Base-by-base conservation (phyloP, 2,888 invertebrate species). In the Leptinotarsa tumamoca region DNA sequence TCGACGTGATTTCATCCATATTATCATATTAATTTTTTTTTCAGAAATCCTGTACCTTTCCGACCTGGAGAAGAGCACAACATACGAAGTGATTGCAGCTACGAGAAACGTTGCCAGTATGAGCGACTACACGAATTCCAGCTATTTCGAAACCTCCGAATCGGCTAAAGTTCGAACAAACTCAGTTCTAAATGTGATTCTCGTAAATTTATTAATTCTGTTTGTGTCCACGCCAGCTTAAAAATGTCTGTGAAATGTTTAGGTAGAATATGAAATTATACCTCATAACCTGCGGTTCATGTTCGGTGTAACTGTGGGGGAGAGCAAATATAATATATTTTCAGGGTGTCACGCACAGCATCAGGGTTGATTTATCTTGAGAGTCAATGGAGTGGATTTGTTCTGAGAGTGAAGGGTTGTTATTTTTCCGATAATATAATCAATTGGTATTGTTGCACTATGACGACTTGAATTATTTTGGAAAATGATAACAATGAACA, bases 31-130 rank as follows among this genome's bases (percentile, higher is more conserved):
- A 10, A 10, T 43, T n/a, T 23, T 71, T 80, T 76, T 76, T 85
- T 85, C 84, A 91, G 91, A 89, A 74, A 89, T 88, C 71, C 91
- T 91, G 83, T 85, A 89, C 4, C 84, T 92, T 61, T 87, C 86
- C 18, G 87, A 89, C 70, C 85, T 92, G 61, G 85, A 88, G 27
- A 87, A 88, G 49, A 88, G 90, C 79, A 91, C 91, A 3, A 88
- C 87, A 51, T 92, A 92, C 82, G 87, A 90, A 74, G 88, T 91
- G 76, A 86, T 90, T 70, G 91, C 90, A 1, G 91, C 92, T 50
- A 89, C 91, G 3, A 88, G 88, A 72, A 92, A 92, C 83, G 85
- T 88, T 23, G 92, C 91, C 14, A 91, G 92, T n/a, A 85, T 90
- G 56, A 88, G 88, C 79, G 84, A 85, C 33, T 88, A 83, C 77